Evolutionary conservation across 2,888 invertebrate genomes (phyloP), one percentile per base, ranked within the genome.

Genomic region (Sthenelais limicola): DNA sequence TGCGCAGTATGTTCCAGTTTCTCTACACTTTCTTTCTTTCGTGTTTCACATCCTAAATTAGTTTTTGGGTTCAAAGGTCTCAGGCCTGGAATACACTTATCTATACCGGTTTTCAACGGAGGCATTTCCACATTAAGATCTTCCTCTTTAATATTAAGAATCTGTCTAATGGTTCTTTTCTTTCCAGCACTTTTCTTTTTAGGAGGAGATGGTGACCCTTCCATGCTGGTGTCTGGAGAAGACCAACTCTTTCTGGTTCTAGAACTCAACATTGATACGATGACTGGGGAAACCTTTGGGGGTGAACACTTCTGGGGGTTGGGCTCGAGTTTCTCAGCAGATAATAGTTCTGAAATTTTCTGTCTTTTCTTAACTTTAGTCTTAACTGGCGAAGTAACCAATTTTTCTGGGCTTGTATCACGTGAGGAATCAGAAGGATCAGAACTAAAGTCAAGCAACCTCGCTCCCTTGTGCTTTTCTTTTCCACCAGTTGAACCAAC

Each of bases 121-220:
- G 62, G 62, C 62, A 62, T 62, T 18, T 35, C 38, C 12, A 62
- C 62, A 38, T n/a, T 62, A 3, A 62, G 62, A 18, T 62, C 62
- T 28, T 62, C 62, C 43, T 62, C 62, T n/a, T 35, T 62, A 21
- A 62, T 62, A 26, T 62, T 62, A 7, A 62, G 62, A 21, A 62
- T 62, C 26, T 62, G 38, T 24, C 62, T 35, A 38, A 62, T 62
- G n/a, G 62, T 62, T 28, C 24, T 62, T 43, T 62, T 62, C 38
- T 62, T 62, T 12, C 38, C 38, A 21, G 62, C 38, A 35, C 38
- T 62, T 62, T 24, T 35, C 26, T 21, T 35, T 38, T 43, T 35
- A 24, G 1, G 4, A 38, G 62, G 21, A 9, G 7, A n/a, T n/a
- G n/a, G n/a, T n/a, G n/a, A n/a, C n/a, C n/a, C n/a, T n/a, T n/a